Conservation (phyloP, 1,140 invertebrate genomes). For the Cydia splendana region DNA sequence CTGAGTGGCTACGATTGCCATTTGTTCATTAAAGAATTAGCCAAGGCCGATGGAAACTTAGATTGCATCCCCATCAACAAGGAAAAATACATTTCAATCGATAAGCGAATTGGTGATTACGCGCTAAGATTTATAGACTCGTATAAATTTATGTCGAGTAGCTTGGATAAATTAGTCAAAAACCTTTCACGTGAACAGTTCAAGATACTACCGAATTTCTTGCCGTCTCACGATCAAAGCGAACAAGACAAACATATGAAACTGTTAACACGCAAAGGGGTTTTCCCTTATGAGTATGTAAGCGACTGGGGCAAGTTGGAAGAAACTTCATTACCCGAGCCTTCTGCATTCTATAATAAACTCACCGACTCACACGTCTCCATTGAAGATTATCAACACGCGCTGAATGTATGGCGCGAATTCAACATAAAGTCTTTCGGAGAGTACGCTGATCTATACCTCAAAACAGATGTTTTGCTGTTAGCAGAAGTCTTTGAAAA, state of each 20-base stretch:
- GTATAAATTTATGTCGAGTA: too few species aligned
- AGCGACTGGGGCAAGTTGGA: constrained; percentile 30
- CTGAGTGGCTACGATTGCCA: constrained; percentile 36
- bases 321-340: not conserved
- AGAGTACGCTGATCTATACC: constrained; percentile 41
- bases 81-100: constrained; percentile 34
- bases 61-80: constrained; percentile 33
- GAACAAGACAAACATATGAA: too few species aligned
- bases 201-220: too few species aligned
- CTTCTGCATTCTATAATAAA: constrained; percentile 32
- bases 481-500: too few species aligned
- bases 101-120: too few species aligned
- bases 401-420: constrained; percentile 35
- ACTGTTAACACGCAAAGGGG: too few species aligned
- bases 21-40: constrained; percentile 37
- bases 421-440: constrained; percentile 37
- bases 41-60: not conserved
- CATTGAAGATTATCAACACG: constrained; percentile 39
- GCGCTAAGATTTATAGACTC: constrained; percentile 1
- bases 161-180: too few species aligned
- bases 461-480: too few species aligned
- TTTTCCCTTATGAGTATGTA: too few species aligned
- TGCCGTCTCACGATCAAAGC: too few species aligned
- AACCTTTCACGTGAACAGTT: too few species aligned
- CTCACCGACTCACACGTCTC: constrained; percentile 33